Conservation (phyloP, 2,113 vertebrate species). For the Gymnogyps californianus region DNA sequence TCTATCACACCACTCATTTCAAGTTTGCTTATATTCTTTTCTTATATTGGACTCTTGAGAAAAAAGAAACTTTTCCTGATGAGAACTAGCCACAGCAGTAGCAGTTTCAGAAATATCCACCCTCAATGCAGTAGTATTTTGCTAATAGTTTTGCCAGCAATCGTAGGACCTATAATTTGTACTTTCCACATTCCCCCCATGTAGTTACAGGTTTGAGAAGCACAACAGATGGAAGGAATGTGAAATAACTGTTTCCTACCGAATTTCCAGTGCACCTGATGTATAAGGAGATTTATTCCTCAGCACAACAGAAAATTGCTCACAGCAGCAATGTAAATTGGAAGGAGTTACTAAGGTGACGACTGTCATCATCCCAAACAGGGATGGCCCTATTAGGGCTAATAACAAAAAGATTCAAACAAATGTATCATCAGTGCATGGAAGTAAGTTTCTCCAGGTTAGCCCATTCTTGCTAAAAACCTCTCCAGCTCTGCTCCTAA, state of each 20-base stretch:
- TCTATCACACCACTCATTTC: neutral
- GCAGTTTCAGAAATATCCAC: neutral
- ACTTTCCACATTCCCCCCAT: neutral
- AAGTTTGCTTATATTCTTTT: neutral
- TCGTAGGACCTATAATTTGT: neutral
- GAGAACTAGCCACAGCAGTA: neutral
- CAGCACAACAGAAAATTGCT: neutral
- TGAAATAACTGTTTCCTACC: neutral
- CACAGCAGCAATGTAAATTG: neutral
- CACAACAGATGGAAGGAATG: neutral
- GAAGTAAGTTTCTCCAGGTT: neutral
- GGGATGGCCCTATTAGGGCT: neutral
- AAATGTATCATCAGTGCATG: neutral
- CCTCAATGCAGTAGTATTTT: neutral
- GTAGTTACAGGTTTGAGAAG: neutral
- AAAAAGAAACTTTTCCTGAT: neutral
- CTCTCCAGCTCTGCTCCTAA: neutral
- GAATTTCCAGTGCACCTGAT: neutral
- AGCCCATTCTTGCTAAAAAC: neutral
- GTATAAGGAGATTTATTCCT: neutral
- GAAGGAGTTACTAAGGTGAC: neutral
- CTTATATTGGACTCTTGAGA: neutral
- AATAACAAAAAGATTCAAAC: neutral
- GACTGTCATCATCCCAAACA: neutral
- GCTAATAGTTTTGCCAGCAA: neutral